Evolutionary conservation across 2,797 vertebrate genomes (phyloP).

Genomic region (Manis javanica): DNA sequence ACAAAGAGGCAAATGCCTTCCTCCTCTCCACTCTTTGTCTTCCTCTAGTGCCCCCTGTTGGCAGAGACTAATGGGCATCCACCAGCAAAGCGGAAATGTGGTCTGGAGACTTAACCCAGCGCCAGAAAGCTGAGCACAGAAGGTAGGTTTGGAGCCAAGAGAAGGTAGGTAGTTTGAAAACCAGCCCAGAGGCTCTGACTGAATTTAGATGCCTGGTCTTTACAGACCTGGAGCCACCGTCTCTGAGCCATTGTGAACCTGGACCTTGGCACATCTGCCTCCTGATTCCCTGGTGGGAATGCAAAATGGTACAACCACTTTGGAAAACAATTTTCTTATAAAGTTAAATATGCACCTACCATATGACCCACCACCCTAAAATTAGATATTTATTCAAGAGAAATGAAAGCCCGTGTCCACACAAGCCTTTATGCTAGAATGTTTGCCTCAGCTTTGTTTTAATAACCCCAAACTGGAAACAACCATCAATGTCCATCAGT

Average conservation of each 20-base stretch:
- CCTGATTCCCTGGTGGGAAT: neutral
- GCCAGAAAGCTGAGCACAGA: neutral
- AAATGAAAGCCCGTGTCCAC: neutral
- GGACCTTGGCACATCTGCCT: neutral
- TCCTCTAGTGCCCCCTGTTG: neutral
- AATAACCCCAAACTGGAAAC: neutral
- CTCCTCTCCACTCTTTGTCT: neutral
- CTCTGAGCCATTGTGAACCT: neutral
- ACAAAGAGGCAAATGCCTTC: neutral
- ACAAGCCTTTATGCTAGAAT: no score
- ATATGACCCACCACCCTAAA: fast-evolving
- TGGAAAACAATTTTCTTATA: neutral
- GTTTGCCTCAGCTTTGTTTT: neutral
- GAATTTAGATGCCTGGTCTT: fast-evolving
- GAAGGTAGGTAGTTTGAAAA: neutral
- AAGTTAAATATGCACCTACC: neutral
- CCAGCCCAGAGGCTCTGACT: neutral
- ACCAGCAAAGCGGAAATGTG: neutral
- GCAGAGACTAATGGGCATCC: neutral
- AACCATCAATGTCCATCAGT: neutral
- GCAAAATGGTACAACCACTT: neutral
- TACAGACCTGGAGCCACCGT: neutral
- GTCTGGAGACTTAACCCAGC: neutral
- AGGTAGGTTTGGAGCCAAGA: neutral
- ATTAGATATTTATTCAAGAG: neutral